Base-by-base conservation (phyloP, 2,113 vertebrate species). In the Cephalopholis sonnerati region DNA sequence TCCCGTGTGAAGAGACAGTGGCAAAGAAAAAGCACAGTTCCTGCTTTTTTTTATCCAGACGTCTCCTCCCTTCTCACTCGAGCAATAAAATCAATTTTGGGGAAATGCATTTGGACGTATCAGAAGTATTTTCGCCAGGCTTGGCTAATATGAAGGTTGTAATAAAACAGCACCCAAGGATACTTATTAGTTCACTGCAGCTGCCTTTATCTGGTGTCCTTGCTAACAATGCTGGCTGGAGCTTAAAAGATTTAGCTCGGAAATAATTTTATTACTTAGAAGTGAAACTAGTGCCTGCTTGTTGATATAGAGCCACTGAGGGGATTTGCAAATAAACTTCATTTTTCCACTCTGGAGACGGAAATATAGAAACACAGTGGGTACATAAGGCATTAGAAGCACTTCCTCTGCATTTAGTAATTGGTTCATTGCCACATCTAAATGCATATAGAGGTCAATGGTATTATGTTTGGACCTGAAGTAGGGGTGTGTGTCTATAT, bases 41-140 rank as follows among this genome's bases (percentile, higher is more conserved):
- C 76, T 24, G 48, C 46, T 4, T 4, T 39, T 54, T 54, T 41
- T 39, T 44, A 73, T 59, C 67, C 77, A 48, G 74, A 75, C n/a
- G 22, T 71, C 36, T 51, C 74, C 46, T 66, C 58, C 54, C 73
- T 81, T 82, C 53, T 81, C 24, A 55, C 74, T 87, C 29, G 36
- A 77, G 74, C 61, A 61, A 51, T 75, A 78, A 80, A 58, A 88
- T 77, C 72, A 74, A 86, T 69, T 79, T 66, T 68, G 72, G 32
- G 65, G 46, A 78, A 81, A 84, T 32, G 55, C 12, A 82, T 85
- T 79, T 86, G 67, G 85, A 87, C 57, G 41, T 74, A 83, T 72
- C 39, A 84, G 77, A 87, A 84, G 61, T 48, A 54, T 61, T 84
- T 41, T 73, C 18, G 20, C 20, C 57, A 16, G 55, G 63, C 48